These are phyloP conservation scores for Drosophila gaucha DNA, from an alignment of 2,888 invertebrate species.

Conservation along the genomic window DNA sequence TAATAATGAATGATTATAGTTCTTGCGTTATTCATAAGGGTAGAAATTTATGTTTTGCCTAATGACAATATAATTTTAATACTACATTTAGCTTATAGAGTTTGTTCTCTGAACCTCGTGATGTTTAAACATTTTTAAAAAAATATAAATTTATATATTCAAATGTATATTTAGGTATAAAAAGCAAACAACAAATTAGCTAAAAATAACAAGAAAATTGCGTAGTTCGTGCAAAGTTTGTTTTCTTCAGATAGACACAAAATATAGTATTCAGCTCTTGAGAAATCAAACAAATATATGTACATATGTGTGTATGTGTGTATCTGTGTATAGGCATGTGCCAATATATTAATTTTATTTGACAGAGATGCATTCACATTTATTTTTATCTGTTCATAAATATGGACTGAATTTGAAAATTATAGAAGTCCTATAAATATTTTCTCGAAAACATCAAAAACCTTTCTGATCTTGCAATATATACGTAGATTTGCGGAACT, in stretches of 20 bases:
- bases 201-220: constrained; percentile 61
- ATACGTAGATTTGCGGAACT: too few relatives aligned
- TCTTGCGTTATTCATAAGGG: constrained; percentile 1
- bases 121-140: constrained; percentile 5
- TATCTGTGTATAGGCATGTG: constrained; percentile 2
- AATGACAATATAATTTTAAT: constrained; percentile 2
- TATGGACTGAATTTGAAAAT: background rate
- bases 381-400: background rate
- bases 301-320: background rate
- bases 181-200: constrained; percentile 31
- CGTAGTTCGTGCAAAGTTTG: constrained; percentile 62
- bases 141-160: background rate
- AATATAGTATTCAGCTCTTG: constrained; percentile 15
- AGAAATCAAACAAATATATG: constrained; percentile 17
- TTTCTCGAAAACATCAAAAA: background rate
- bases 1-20: constrained; percentile 30
- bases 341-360: constrained; percentile 1
- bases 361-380: background rate
- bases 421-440: too few relatives aligned
- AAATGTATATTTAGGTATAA: constrained; percentile 27
- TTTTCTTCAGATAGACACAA: constrained; percentile 13
- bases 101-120: constrained; percentile 1
- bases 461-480: background rate
- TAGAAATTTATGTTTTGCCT: background rate
- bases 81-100: too few relatives aligned